These are phyloP conservation scores for Gryon sp. DNA, from an alignment of 1,140 invertebrate species.

Conservation along the genomic window DNA sequence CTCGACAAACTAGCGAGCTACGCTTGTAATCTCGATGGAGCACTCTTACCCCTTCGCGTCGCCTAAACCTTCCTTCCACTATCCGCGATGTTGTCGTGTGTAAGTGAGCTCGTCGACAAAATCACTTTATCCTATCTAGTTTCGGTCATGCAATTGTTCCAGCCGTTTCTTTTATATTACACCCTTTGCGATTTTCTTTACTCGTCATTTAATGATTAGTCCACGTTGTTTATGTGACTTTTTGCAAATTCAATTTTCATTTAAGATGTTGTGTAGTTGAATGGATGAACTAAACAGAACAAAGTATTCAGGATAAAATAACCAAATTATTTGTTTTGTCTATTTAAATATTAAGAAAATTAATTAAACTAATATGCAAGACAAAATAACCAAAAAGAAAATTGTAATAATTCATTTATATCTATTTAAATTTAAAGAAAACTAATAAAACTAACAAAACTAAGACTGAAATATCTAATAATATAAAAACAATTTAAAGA, in stretches of 20 bases:
- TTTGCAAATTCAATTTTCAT: slow-evolving; percentile 30
- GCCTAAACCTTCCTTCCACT: slow-evolving; percentile 16
- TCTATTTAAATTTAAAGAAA: no score
- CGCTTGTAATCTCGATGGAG: slow-evolving; percentile 66
- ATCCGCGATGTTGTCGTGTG: slow-evolving; percentile 37
- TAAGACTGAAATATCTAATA: no score
- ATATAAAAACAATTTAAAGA: no score
- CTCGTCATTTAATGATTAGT: slow-evolving; percentile 54
- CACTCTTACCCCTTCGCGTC: slow-evolving; percentile 63
- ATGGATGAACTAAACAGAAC: no score
- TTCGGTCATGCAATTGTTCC: slow-evolving; percentile 60
- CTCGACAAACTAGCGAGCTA: slow-evolving; percentile 70
- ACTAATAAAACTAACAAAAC: no score
- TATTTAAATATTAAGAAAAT: no score
- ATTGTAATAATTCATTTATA: no score
- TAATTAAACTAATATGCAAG: no score
- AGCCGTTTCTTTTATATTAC: slow-evolving; percentile 33
- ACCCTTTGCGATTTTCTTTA: slow-evolving; percentile 43
- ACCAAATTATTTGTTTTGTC: no score
- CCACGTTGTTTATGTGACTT: slow-evolving; percentile 7
- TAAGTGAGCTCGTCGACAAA: slow-evolving; percentile 60
- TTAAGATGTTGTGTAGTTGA: no score
- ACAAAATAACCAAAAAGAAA: no score
- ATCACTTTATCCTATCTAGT: slow-evolving; percentile 62
- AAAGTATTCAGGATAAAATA: no score